Evolutionary conservation across 2,888 invertebrate species (phyloP), one percentile per base, ranked within the genome.

Genomic region (Laspeyria flexula): DNA sequence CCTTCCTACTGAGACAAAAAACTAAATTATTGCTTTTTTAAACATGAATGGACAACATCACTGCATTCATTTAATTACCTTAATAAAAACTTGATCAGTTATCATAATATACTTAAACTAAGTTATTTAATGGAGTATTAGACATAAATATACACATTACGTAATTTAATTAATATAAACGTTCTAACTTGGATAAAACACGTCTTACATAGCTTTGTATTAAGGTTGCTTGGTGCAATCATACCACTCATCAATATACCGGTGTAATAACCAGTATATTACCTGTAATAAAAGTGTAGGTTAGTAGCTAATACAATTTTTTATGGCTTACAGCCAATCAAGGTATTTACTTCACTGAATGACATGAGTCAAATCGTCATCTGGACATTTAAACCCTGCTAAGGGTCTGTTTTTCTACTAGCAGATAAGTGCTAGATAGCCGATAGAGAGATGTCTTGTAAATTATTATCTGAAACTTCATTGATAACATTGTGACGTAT

Each of bases 321-420:
- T 61, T 48, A 65, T 42, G 39, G 47, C 27, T 35, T 40, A 47
- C 43, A 46, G 25, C 31, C 45, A 41, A 40, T 34, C 34, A 37
- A 31, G 42, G 16, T 15, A 10, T 39, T 25, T 25, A 6, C 25
- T 25, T 3, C 18, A n/a, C 18, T 18, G 5, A 18, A 18, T 18
- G 18, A 18, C n/a, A n/a, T n/a, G n/a, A n/a, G n/a, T n/a, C n/a
- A n/a, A n/a, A n/a, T n/a, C n/a, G n/a, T n/a, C n/a, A n/a, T n/a
- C n/a, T n/a, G n/a, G n/a, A n/a, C n/a, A n/a, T n/a, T n/a, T n/a
- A n/a, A n/a, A n/a, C n/a, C n/a, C n/a, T n/a, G n/a, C n/a, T n/a
- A n/a, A n/a, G n/a, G n/a, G n/a, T n/a, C n/a, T n/a, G n/a, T n/a
- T n/a, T n/a, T n/a, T n/a, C n/a, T n/a, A n/a, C n/a, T n/a, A n/a